Evolutionary conservation across 2,888 invertebrate species (phyloP), one percentile per base, ranked within the genome.

Genomic region (Hirtodrosophila cameraria): DNA sequence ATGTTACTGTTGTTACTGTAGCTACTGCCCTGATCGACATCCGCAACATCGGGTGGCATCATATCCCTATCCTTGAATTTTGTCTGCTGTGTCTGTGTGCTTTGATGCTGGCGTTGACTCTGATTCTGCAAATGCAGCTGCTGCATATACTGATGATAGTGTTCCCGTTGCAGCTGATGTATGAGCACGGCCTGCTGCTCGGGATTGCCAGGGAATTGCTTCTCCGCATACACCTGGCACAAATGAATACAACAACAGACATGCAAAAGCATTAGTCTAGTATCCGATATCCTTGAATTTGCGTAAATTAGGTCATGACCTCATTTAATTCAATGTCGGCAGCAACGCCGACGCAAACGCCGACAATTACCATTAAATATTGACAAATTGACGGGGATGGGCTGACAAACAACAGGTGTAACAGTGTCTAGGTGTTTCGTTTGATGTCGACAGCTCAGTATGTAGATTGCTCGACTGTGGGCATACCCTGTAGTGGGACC

Each of bases 111-210:
- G 33, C 36, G 18, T 35, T 58, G 79, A 18, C 62, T 77, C 49
- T 73, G 89, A 38, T 73, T 88, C 68, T 90, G 90, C 69, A 89
- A 64, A 50, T 94, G 95, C 30, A 99, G 92, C 90, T 99, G 99
- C 85, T 98, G 97, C 94, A 99, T 98, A 90, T 99, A 99, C 88
- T 99, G 99, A 89, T 98, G 97, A 90, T 98, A 99, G 91, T 99
- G 99, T 88, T 99, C 98, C 82, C 99, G 99, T 91, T 99, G 99
- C 38, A 99, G 92, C 89, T 99, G 99, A 53, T 95, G 93, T 57
- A 99, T 97, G 18, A 99, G 92, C 33, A 97, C 94, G 0, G 96
- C 97, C 93, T 99, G 99, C 92, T 99, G 95, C 78, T 96, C 96
- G 1, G 94, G 95, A 90, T 96, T 95, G 1, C 94, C 95, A 0